These are phyloP conservation scores for Enoplosus armatus DNA, from an alignment of 2,797 vertebrate genomes.

Conservation along the genomic window DNA sequence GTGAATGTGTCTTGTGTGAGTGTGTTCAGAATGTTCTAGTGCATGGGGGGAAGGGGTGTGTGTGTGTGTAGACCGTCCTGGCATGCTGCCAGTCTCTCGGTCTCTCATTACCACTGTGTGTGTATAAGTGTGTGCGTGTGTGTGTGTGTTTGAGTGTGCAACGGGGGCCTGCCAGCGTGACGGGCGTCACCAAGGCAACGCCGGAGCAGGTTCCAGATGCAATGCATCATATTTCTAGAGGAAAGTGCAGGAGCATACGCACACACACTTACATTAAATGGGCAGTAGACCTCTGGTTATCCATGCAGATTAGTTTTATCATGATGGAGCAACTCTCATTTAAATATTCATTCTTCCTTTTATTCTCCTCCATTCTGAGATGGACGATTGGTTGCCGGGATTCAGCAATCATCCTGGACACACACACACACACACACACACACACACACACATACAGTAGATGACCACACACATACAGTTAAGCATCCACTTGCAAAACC, in stretches of 20 bases:
- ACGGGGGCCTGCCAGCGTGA: conserved; percentile 78
- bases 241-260: conserved; percentile 39
- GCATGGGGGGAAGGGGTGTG: conserved; percentile 45
- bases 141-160: conserved; percentile 47
- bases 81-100: conserved; percentile 81
- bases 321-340: conserved; percentile 60
- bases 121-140: conserved; percentile 7
- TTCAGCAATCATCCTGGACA: conserved; percentile 28
- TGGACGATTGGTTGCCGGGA: conserved; percentile 35
- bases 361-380: conserved; percentile 40
- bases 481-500: conserved; percentile 2
- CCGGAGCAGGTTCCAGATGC: conserved; percentile 80
- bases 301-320: conserved; percentile 73
- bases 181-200: conserved; percentile 87
- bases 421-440: conserved; percentile 1
- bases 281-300: conserved; percentile 57
- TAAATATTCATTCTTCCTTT: conserved; percentile 71
- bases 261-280: conserved; percentile 19
- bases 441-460: conserved; percentile 2
- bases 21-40: conserved; percentile 68
- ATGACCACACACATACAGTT: conserved; percentile 2
- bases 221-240: conserved; percentile 82
- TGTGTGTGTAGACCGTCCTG: conserved; percentile 73
- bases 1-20: conserved; percentile 35
- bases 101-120: conserved; percentile 80